These are phyloP conservation scores for Mastigias papua DNA, from an alignment of 30 jellyfish, hydroid and myxozoan genomes.

Conservation along the genomic window DNA sequence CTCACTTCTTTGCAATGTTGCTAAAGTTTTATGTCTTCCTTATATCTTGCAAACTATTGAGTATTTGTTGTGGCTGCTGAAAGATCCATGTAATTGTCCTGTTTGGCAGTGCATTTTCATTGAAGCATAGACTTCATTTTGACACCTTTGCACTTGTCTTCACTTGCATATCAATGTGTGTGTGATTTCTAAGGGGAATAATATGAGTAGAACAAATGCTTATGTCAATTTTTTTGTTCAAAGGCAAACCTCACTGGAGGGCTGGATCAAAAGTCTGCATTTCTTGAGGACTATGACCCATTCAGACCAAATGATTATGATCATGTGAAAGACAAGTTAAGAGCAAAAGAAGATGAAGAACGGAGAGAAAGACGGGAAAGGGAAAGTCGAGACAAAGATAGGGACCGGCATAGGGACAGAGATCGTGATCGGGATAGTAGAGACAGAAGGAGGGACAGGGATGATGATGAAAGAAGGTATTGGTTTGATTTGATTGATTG, in stretches of 20 bases:
- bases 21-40: too few relatives aligned
- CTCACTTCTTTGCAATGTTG: too few relatives aligned
- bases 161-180: too few relatives aligned
- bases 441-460: slow-evolving; percentile 70
- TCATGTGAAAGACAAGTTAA: slow-evolving; percentile 47
- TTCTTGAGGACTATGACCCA: slow-evolving; percentile 94
- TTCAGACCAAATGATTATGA: slow-evolving; percentile 93
- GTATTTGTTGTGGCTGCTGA: too few relatives aligned
- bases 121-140: too few relatives aligned
- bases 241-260: slow-evolving; percentile 89
- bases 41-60: too few relatives aligned
- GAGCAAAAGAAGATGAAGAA: slow-evolving; percentile 62
- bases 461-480: slow-evolving; percentile 64
- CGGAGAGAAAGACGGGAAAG: slow-evolving; percentile 79
- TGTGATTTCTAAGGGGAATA: too few relatives aligned
- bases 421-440: slow-evolving; percentile 61
- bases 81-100: too few relatives aligned
- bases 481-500: neutral
- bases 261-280: slow-evolving; percentile 63
- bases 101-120: too few relatives aligned
- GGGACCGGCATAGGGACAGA: slow-evolving; percentile 79
- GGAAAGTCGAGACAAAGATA: slow-evolving; percentile 67
- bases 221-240: too few relatives aligned
- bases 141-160: too few relatives aligned
- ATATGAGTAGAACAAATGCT: too few relatives aligned